Conservation (phyloP, 2,888 invertebrate genomes). For the Eupithecia subfuscata region DNA sequence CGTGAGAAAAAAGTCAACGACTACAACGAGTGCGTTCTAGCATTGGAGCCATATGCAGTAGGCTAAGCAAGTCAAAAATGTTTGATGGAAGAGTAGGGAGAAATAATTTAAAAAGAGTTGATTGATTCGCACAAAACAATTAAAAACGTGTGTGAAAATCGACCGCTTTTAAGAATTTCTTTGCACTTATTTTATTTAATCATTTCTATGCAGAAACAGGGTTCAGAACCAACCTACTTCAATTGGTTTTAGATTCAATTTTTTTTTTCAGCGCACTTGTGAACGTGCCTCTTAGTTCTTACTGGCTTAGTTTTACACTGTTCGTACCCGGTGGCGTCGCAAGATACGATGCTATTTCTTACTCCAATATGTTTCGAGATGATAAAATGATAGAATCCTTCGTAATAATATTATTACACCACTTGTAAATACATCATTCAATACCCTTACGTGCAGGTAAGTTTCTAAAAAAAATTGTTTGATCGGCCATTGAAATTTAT, state of each 20-base stretch:
- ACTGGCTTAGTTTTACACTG: not conserved
- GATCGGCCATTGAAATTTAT: not conserved
- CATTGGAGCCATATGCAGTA: slow-evolving; percentile 15
- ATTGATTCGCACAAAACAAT: not conserved
- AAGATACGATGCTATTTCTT: not conserved
- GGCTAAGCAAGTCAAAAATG: not conserved
- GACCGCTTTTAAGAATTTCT: too few relatives aligned
- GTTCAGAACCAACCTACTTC: not conserved
- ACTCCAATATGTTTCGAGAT: slow-evolving; percentile 14
- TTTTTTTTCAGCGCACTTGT: too few relatives aligned
- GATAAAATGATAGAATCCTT: slow-evolving; percentile 29
- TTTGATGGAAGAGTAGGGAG: not conserved
- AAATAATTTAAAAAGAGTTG: not conserved
- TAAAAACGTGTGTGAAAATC: too few relatives aligned
- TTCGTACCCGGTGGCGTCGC: not conserved
- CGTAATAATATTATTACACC: not conserved
- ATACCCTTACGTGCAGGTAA: too few relatives aligned
- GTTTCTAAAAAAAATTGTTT: not conserved
- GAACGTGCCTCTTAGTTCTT: too few relatives aligned
- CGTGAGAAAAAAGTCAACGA: slow-evolving; percentile 43
- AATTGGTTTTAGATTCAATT: not conserved
- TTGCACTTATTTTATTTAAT: not conserved
- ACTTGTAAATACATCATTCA: too few relatives aligned
- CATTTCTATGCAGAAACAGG: not conserved
- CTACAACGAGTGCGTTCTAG: slow-evolving; percentile 32